These are phyloP conservation scores for Thera britannica DNA, from an alignment of 2,888 invertebrate species.

Conservation along the genomic window DNA sequence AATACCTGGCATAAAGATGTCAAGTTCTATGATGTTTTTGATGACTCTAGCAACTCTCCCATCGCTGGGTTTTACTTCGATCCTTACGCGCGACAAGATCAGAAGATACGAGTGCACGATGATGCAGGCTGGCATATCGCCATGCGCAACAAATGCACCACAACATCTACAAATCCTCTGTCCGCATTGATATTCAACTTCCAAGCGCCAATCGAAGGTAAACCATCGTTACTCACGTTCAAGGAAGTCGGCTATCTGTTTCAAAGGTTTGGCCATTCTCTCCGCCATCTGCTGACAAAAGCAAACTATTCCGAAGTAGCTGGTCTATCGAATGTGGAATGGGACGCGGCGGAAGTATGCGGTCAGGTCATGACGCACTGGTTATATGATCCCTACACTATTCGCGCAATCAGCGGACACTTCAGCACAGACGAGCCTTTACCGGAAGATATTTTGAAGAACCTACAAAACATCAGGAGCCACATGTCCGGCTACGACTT, in stretches of 20 bases:
- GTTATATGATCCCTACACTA: slow-evolving; percentile 87
- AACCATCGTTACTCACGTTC: slow-evolving; percentile 89
- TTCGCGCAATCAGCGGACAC: slow-evolving; percentile 89
- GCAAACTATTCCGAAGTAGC: slow-evolving; percentile 93
- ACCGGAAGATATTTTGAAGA: slow-evolving; percentile 86
- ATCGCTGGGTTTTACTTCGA: slow-evolving; percentile 95
- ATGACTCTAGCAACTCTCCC: slow-evolving; percentile 86
- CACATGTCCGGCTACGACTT: slow-evolving; percentile 93
- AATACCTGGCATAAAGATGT: slow-evolving; percentile 95
- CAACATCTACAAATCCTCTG: slow-evolving; percentile 88
- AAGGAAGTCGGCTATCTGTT: slow-evolving; percentile 91
- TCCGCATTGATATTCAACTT: slow-evolving; percentile 95
- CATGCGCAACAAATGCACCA: slow-evolving; percentile 89
- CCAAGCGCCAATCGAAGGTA: slow-evolving; percentile 85
- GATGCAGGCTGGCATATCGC: slow-evolving; percentile 91
- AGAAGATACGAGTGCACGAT: slow-evolving; percentile 85
- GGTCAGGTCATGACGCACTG: slow-evolving; percentile 93
- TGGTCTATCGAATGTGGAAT: slow-evolving; percentile 94
- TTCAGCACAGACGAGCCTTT: slow-evolving; percentile 89
- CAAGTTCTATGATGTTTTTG: slow-evolving; percentile 91
- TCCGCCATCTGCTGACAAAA: slow-evolving; percentile 94
- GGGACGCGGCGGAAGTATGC: slow-evolving; percentile 95
- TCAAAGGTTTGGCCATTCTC: slow-evolving; percentile 93
- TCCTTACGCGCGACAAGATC: slow-evolving; percentile 88
- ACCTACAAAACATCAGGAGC: slow-evolving; percentile 86